Conservation (phyloP, 2,888 invertebrate species). For the Galeopsomyia nigrocyanea region DNA sequence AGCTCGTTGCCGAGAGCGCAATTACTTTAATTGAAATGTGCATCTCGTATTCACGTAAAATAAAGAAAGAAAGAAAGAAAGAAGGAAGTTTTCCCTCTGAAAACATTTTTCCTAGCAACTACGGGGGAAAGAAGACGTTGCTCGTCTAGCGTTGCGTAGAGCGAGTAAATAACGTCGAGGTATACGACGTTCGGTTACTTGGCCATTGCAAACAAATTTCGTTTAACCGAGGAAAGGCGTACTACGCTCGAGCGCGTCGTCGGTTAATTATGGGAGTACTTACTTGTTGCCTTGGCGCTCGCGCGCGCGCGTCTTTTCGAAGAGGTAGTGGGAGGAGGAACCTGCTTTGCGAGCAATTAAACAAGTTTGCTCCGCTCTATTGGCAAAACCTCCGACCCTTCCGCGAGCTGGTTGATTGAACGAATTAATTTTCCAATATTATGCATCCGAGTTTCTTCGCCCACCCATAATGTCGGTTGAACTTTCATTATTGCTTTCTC, state of each 20-base stretch:
- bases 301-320: neutral
- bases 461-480: too few species aligned
- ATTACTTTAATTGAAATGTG: slow-evolving; percentile 39
- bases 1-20: neutral
- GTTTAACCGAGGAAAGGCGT: neutral
- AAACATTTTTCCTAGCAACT: neutral
- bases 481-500: neutral
- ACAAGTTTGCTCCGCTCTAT: slow-evolving; percentile 24
- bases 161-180: slow-evolving; percentile 18
- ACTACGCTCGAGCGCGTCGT: slow-evolving; percentile 5
- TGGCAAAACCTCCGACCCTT: neutral
- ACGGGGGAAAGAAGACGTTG: neutral
- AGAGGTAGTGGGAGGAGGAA: too few species aligned
- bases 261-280: slow-evolving; percentile 27
- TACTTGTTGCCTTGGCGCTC: slow-evolving; percentile 35
- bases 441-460: slow-evolving; percentile 4
- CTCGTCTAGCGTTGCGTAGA: neutral
- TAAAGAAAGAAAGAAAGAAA: neutral
- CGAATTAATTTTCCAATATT: slow-evolving; percentile 40
- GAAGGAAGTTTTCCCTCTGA: slow-evolving; percentile 4
- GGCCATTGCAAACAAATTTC: slow-evolving; percentile 36
- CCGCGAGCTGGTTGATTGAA: slow-evolving; percentile 10
- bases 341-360: slow-evolving; percentile 29
- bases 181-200: slow-evolving; percentile 16
- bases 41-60: neutral